Base-by-base conservation (phyloP, 2,797 vertebrate species). In the Smutsia temminckii region DNA sequence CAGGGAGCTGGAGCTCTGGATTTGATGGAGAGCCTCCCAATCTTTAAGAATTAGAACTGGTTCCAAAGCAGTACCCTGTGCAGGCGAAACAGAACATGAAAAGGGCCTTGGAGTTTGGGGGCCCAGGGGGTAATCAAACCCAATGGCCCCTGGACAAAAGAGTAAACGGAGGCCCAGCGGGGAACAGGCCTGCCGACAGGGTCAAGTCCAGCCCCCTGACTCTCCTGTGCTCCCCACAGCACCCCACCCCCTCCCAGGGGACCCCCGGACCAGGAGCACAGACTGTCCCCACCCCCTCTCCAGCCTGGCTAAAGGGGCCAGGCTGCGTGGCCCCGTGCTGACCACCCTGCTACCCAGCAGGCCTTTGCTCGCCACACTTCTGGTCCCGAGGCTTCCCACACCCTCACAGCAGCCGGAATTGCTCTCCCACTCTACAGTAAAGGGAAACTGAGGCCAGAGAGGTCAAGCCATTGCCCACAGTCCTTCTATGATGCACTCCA, bases 11-110 rank as follows among this genome's bases (percentile, higher is more conserved):
- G 80, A 17, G 16, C 42, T n/a, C 46, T 12, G 32, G 9, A 20
- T 69, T 11, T 14, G 32, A 23, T 3, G 0, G n/a, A n/a, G 46
- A 59, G 10, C 6, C 32, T 14, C 29, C 46, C 2, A 0, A 4
- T 17, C 49, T 37, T 42, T 63, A 40, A 59, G 29, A 71, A 55
- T 27, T 25, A 89, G 83, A 61, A 37, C 12, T 3, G n/a, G 23
- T 14, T 75, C 86, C 79, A 83, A 42, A 89, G 46, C 29, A 18
- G 27, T 13, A 32, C 20, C 46, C 6, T 1, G 0, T 0, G 12
- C 16, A 23, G 23, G 59, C 12, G 23, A 2, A 59, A 14, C 32
- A 69, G 10, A 32, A 0, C 1, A 2, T 11, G 32, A 55, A 68
- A 55, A 51, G 6, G 17, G 16, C 37, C 71, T 69, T 3, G 0